phyloP scores from a whole-genome alignment of 92 coral and sea anemone genomes.

The Pocillopora grandis region DNA sequence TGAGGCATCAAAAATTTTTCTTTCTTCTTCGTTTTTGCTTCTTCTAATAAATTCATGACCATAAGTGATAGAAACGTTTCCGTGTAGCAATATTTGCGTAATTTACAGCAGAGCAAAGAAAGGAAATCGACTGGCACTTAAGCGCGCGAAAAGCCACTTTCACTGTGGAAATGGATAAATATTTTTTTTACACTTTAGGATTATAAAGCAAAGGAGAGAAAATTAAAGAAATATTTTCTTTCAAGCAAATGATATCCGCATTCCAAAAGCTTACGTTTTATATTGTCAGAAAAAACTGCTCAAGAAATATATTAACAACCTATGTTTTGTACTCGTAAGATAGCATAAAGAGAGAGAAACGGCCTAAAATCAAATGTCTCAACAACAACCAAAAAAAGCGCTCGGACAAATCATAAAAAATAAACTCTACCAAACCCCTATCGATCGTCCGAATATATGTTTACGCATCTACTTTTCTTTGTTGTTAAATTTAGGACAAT shows the following conservation, averaged over 20 bases:
- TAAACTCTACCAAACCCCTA: neutral
- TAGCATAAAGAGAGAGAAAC: neutral
- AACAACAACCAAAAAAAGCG: neutral
- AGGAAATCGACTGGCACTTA: neutral
- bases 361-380: neutral
- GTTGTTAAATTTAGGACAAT: neutral
- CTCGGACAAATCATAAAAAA: neutral
- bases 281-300: neutral
- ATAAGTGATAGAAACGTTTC: neutral
- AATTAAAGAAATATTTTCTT: neutral
- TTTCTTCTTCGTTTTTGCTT: neutral
- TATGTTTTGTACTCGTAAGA: neutral
- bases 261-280: neutral
- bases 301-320: neutral
- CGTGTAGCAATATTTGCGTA: neutral
- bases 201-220: neutral
- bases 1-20: too few species aligned
- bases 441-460: constrained; percentile 3
- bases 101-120: neutral
- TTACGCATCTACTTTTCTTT: neutral
- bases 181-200: constrained; percentile 19
- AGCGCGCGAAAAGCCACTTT: constrained; percentile 17
- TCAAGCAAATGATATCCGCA: neutral
- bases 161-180: constrained; percentile 18
- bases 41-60: neutral